Evolutionary conservation across 2,888 invertebrate species (phyloP), one percentile per base, ranked within the genome.

Genomic region (Cyrtodaria siliqua): DNA sequence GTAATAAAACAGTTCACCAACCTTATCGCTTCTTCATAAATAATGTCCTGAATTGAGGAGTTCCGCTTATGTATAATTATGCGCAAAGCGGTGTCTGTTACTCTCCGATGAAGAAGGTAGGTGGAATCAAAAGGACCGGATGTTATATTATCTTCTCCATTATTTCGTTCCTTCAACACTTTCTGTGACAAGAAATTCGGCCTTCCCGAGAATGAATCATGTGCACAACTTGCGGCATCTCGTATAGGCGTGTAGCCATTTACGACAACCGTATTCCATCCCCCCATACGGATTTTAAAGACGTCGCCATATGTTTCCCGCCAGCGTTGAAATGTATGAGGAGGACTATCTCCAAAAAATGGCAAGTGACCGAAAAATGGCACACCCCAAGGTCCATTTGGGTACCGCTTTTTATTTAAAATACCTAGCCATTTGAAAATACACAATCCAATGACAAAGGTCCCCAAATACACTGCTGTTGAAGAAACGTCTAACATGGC

Each of bases 331-430:
- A 83, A 77, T 18, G 78, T 83, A 38, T 50, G n/a, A 12, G 70
- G 67, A 9, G 84, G 84, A 3, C 69, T 18, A 9, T 49, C 49
- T 3, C 77, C 79, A 12, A 86, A 66, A 8, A 81, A 71, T 14
- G 81, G 83, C 29, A 86, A 66, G 49, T 84, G 81, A 2, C 85
- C 85, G 2, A 86, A 40, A 24, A 86, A 26, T 16, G 85, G 85
- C 12, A 78, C 61, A 18, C 83, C 83, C 64, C 68, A 60, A 0
- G 84, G 84, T 14, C 81, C 85, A 0, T 68, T 64, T 2, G 82
- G 79, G 14, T 49, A 66, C 4, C 18, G 18, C 44, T 60, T 60
- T 33, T 12, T 12, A 12, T 33, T 33, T 4, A 33, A 33, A 33
- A 8, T 8, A 4, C 6, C 33, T 4, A 33, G 12, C 4, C 33